phyloP scores from a whole-genome alignment of 2,113 vertebrate genomes.

The Saguinus midas region DNA sequence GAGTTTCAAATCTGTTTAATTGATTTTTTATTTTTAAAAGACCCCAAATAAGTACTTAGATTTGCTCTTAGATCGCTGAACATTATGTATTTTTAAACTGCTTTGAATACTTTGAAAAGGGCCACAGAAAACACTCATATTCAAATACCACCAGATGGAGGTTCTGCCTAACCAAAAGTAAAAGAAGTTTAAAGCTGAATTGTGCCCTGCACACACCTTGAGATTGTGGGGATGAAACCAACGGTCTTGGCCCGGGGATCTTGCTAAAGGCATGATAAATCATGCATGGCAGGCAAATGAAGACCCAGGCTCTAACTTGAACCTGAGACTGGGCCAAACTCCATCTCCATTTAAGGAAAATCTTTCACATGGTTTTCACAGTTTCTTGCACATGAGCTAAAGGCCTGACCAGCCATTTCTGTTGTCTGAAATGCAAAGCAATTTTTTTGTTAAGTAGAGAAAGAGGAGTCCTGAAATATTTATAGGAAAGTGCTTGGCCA shows the following conservation, averaged over 20 bases:
- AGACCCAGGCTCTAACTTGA: not conserved
- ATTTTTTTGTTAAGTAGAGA: not conserved
- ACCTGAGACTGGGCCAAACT: not conserved
- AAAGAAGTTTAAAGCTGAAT: not conserved
- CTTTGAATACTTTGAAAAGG: conserved; percentile 62
- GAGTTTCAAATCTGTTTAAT: not conserved
- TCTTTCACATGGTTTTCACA: not conserved
- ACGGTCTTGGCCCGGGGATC: not conserved
- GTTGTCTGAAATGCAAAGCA: conserved; percentile 22
- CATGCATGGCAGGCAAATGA: not conserved
- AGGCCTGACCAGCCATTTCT: not conserved
- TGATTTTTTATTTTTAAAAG: not conserved
- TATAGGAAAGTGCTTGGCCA: conserved; percentile 20
- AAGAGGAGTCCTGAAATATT: not conserved
- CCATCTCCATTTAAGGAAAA: conserved; percentile 24
- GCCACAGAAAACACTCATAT: conserved; percentile 47
- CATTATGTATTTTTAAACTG: conserved; percentile 63
- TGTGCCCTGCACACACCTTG: not conserved
- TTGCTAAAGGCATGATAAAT: not conserved
- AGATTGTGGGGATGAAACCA: not conserved
- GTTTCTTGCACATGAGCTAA: not conserved
- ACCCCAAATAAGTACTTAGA: conserved; percentile 54
- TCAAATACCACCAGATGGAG: conserved; percentile 3
- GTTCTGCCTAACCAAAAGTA: conserved; percentile 57
- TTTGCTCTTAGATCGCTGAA: conserved; percentile 55